Conservation (phyloP, 2,113 vertebrate genomes). For the Parus major region DNA sequence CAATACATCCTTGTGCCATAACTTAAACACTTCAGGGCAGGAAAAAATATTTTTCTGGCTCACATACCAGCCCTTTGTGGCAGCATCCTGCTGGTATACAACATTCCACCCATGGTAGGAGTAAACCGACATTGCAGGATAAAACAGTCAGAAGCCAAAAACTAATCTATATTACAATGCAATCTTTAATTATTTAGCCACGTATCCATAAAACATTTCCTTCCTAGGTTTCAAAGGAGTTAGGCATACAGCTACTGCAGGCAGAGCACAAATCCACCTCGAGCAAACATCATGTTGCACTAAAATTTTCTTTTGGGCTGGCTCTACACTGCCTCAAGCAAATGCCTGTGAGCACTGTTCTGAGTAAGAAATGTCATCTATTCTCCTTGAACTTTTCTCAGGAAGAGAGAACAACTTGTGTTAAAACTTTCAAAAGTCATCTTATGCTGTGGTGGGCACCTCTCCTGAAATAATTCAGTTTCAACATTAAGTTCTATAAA, state of each 20-base stretch:
- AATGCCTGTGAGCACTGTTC: neutral
- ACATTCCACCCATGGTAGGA: neutral
- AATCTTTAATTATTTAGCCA: neutral
- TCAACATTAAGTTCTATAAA: neutral
- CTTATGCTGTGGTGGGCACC: neutral
- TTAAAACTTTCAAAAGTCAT: neutral
- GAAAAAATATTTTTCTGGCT: neutral
- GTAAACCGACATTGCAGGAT: neutral
- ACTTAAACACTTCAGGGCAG: neutral
- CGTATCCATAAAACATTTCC: neutral
- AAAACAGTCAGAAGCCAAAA: neutral
- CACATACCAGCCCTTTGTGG: neutral
- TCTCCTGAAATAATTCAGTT: neutral
- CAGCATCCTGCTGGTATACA: neutral
- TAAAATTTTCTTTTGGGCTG: neutral
- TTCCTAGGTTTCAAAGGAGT: neutral
- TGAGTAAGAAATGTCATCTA: neutral
- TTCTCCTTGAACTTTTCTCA: neutral
- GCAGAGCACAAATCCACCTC: neutral
- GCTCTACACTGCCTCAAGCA: neutral
- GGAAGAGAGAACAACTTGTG: neutral
- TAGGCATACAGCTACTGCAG: neutral
- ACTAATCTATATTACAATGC: neutral
- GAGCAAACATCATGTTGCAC: neutral
- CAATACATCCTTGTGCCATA: neutral